Evolutionary conservation across 2,888 invertebrate genomes (phyloP), one percentile per base, ranked within the genome.

Genomic region (Synanthedon myopaeformis): DNA sequence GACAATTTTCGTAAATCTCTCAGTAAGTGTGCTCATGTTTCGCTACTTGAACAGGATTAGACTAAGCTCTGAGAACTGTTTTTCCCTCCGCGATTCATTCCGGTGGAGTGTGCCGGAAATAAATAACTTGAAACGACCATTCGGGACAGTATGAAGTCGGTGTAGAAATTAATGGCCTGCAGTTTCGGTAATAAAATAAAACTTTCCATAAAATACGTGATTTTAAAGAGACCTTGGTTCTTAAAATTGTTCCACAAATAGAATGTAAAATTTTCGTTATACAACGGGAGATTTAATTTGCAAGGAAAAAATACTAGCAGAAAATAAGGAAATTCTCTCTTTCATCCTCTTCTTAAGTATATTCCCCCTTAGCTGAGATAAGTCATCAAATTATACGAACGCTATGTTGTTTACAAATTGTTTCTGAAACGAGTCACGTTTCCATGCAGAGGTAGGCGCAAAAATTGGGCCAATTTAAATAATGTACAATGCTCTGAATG

Each of bases 341-440:
- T 67, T 61, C 63, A 67, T 68, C 65, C 64, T 68, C 35, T 35
- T 35, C 10, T 67, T 65, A 66, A 70, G 66, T 66, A 66, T 66
- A 69, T 69, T 65, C 58, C 56, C 65, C 65, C 61, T 66, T 69
- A 67, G 63, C 69, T 64, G 64, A 70, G 73, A 75, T 76, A 76
- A 75, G 73, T 74, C 72, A 74, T 76, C 74, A 76, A 77, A 78
- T 78, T 76, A 76, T 76, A 65, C 67, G 72, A 69, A 65, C 60
- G 72, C 69, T 64, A 69, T 66, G 71, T 72, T 74, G 74, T 76
- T 76, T 76, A 74, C 75, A 74, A 72, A 76, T 79, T 76, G 70
- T 75, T 74, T 67, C 65, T 64, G 66, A 70, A 74, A 65, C 70
- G 66, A 74, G 78, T 75, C 79, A 75, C 76, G 74, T 72, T 67